Evolutionary conservation across 2,888 invertebrate species (phyloP).

Genomic region (Limnephilus rhombicus): DNA sequence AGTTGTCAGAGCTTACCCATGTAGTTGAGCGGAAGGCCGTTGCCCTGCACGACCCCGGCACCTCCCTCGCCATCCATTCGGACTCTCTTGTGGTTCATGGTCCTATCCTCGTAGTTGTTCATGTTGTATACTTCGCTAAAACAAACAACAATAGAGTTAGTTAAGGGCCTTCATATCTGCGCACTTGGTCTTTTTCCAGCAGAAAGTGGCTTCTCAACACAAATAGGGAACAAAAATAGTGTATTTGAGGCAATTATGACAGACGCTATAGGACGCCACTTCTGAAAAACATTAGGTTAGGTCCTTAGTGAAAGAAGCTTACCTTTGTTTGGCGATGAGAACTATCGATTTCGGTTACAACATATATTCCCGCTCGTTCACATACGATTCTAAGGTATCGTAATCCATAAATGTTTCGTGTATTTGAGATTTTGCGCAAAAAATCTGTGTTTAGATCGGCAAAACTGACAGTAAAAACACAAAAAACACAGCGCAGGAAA

Average conservation of each 20-base stretch:
- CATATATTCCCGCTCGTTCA: conserved; percentile 75
- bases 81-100: conserved; percentile 73
- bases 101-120: conserved; percentile 62
- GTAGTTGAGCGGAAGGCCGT: conserved; percentile 77
- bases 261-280: conserved; percentile 78
- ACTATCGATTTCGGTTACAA: conserved; percentile 78
- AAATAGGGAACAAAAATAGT: conserved; percentile 35
- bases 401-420: conserved; percentile 74
- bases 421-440: conserved; percentile 77
- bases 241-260: conserved; percentile 72
- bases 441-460: conserved; percentile 77
- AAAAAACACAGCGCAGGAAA: conserved; percentile 77
- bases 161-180: background rate
- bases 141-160: conserved; percentile 30
- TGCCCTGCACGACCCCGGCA: conserved; percentile 77
- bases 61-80: conserved; percentile 78
- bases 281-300: conserved; percentile 77
- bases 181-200: background rate
- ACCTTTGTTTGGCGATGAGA: conserved; percentile 79
- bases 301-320: conserved; percentile 77
- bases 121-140: conserved; percentile 68
- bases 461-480: conserved; percentile 78
- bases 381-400: conserved; percentile 75
- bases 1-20: conserved; percentile 71
- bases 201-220: background rate